Base-by-base conservation (phyloP, 2,888 invertebrate species). In the Apotomis capreana region DNA sequence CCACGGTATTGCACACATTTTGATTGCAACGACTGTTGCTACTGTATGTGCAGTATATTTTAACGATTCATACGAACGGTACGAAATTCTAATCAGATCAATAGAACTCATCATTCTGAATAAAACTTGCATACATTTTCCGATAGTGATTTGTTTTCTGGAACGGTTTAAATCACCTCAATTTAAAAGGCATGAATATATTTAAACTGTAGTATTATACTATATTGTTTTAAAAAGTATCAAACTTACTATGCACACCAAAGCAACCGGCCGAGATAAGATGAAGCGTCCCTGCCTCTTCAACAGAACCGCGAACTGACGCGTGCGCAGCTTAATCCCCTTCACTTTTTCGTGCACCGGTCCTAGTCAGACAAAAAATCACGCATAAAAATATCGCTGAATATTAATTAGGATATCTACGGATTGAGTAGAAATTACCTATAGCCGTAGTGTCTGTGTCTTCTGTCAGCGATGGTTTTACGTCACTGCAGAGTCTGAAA, bases 401-500 rank as follows among this genome's bases (percentile, higher is more conserved):
- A 26, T 26, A 26, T 26, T 26, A 26, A 26, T 26, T 2, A 26
- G 26, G 26, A 26, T 26, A 26, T 26, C 26, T 26, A 26, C 26
- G 26, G 26, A 26, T 26, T 26, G 26, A 26, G 26, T 26, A 26
- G 26, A 26, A 63, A 75, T 74, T 71, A 87, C 87, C 84, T 62
- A 74, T 26, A 0, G 57, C 57, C 0, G 73, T 60, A 0, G 70
- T 64, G 13, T 87, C 87, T 0, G 81, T 80, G 36, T 89, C 89
- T 3, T 85, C 83, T 6, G 77, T 36, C 37, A 82, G 76, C 0
- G 78, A 74, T 0, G 82, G 83, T 40, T 86, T 85, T 0, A 84
- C 79, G 69, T 91, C 89, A 67, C 90, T 90, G 82, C 91, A 91
- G 15, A 91, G 75, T 70, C 91, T 91, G 75, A 49, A 81, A 77